Conservation (phyloP, 2,797 vertebrate species). For the Ptychobarbus kaznakovi region DNA sequence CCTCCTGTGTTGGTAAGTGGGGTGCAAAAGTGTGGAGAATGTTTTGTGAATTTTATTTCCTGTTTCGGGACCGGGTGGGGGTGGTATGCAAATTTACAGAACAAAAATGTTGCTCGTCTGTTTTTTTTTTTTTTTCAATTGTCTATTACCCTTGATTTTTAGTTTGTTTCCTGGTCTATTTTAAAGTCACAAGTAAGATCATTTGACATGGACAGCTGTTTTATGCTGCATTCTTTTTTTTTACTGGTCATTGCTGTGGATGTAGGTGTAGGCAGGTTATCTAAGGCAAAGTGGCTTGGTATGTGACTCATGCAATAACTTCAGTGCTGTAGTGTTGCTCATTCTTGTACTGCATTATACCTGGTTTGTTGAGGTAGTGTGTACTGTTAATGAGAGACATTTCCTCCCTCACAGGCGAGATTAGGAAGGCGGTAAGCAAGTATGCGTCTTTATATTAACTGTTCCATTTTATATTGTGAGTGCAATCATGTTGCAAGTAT, state of each 20-base stretch:
- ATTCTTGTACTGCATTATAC: constrained; percentile 57
- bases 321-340: constrained; percentile 72
- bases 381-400: constrained; percentile 77
- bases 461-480: constrained; percentile 67
- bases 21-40: constrained; percentile 79
- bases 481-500: constrained; percentile 74
- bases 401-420: constrained; percentile 85
- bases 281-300: constrained; percentile 62
- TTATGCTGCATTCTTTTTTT: constrained; percentile 54
- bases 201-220: constrained; percentile 60
- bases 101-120: constrained; percentile 73
- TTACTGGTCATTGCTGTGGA: constrained; percentile 64
- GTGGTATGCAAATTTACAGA: constrained; percentile 63
- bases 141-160: constrained; percentile 67
- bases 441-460: constrained; percentile 60
- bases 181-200: constrained; percentile 54
- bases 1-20: constrained; percentile 99
- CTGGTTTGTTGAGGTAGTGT: constrained; percentile 75
- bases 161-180: constrained; percentile 65
- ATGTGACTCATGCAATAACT: constrained; percentile 66
- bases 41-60: constrained; percentile 57
- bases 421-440: constrained; percentile 83
- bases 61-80: constrained; percentile 50
- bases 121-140: constrained; percentile 71
- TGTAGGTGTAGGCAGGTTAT: constrained; percentile 69